Percentiles rank a stretch among this genome's conserved stretches.
phyloP scores from a whole-genome alignment of 1,140 invertebrate species.

The Palaemon carinicauda region DNA sequence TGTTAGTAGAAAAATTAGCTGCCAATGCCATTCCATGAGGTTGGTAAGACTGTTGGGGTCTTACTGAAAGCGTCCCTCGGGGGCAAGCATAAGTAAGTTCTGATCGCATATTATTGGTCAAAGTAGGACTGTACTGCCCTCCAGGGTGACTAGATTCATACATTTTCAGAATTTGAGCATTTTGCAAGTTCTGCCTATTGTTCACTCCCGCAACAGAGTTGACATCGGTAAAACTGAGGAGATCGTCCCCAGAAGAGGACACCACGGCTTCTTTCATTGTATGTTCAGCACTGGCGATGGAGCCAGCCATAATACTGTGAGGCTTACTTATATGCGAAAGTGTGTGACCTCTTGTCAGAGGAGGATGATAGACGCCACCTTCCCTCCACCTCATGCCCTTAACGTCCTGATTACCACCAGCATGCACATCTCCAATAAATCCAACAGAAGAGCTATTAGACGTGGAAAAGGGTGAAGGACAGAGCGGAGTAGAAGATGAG shows the following conservation, averaged over 20 bases:
- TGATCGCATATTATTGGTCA: not conserved
- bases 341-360: not conserved
- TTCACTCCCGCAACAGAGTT: not conserved
- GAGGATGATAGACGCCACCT: not conserved
- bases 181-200: conserved; percentile 14
- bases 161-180: conserved; percentile 52
- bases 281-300: not conserved
- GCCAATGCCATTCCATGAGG: not conserved
- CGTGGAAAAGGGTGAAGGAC: not conserved
- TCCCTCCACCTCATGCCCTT: conserved; percentile 41
- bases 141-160: conserved; percentile 3
- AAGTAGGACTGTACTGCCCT: not conserved
- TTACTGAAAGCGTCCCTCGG: not conserved
- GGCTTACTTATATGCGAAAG: too few relatives aligned
- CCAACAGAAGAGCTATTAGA: not conserved
- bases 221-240: conserved; percentile 52
- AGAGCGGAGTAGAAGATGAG: not conserved
- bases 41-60: not conserved
- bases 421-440: conserved; percentile 29
- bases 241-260: conserved; percentile 13
- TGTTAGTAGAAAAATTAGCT: not conserved
- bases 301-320: not conserved
- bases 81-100: not conserved
- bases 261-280: not conserved
- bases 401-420: not conserved